Base-by-base conservation (phyloP, 2,888 invertebrate species). In the Phengaris alcon region DNA sequence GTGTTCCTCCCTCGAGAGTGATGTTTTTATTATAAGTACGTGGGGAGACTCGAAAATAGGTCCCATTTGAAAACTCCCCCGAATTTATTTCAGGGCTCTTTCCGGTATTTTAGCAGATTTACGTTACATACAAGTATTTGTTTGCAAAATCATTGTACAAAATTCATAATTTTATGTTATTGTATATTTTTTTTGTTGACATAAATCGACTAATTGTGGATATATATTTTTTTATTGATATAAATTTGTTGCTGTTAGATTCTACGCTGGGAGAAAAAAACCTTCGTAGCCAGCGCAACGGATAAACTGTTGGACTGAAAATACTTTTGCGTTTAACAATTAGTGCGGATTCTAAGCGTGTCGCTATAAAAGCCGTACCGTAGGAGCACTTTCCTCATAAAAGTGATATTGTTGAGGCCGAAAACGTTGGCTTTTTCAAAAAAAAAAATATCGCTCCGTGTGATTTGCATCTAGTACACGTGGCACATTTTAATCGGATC, bases 11-110 rank as follows among this genome's bases (percentile, higher is more conserved):
- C 80, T 80, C 74, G 81, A 79, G 80, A 84, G 86, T 88, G 91
- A 91, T 91, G 89, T 90, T 92, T 91, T 91, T 93, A 91, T 92
- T 91, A 90, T 89, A 88, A 89, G 87, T 88, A 88, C 89, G 89
- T 88, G 89, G 86, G 83, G 84, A 84, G 86, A 83, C 84, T 86
- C 77, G 76, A 6, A 72, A 72, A 72, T 54, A 13, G 51, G 22
- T 72, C 35, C 52, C 64, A 64, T 64, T 64, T 44, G 35, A 13
- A 35, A 64, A 44, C 35, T 35, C 35, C 44, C 35, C 22, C 7
- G 12, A 12, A 64, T 35, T 64, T 64, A 35, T 35, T 64, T 64
- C 64, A 35, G 64, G 64, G 9, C 35, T 64, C 35, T 35, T 64
- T 64, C 64, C 64, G 64, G 64, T 64, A 64, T 35, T 64, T 44